Evolutionary conservation across 2,113 vertebrate species (phyloP).

Genomic region (Chloebia gouldiae): DNA sequence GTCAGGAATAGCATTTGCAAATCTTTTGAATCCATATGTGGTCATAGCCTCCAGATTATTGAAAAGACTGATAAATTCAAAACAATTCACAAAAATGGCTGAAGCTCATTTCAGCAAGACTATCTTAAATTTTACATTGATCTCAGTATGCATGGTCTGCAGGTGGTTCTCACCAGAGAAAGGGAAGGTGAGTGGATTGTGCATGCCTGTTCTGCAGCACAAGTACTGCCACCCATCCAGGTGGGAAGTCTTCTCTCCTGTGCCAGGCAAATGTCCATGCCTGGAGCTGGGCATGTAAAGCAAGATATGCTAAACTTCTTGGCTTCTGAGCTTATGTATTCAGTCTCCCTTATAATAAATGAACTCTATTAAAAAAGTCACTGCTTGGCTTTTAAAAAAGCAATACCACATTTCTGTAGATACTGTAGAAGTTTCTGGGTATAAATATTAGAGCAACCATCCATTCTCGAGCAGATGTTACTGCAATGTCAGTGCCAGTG

Average conservation of each 20-base stretch:
- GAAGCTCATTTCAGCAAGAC: neutral
- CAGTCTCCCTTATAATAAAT: neutral
- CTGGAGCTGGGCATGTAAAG: neutral
- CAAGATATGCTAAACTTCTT: neutral
- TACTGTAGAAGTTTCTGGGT: neutral
- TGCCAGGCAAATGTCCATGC: neutral
- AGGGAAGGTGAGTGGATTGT: neutral
- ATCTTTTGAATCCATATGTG: neutral
- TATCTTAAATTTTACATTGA: neutral
- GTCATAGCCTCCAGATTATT: neutral
- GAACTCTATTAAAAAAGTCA: neutral
- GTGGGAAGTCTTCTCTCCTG: neutral
- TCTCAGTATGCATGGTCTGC: neutral
- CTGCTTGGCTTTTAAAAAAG: neutral
- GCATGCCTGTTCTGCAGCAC: neutral
- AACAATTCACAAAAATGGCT: neutral
- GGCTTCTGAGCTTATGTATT: neutral
- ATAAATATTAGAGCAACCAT: neutral
- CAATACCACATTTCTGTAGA: neutral
- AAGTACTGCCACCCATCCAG: neutral
- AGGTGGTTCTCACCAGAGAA: neutral
- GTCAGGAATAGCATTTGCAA: fast-evolving
- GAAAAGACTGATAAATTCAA: neutral
- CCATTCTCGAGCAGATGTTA: neutral
- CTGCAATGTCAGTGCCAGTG: neutral